These are phyloP conservation scores for Acronicta leporina DNA, from an alignment of 2,888 invertebrate genomes.

Conservation along the genomic window DNA sequence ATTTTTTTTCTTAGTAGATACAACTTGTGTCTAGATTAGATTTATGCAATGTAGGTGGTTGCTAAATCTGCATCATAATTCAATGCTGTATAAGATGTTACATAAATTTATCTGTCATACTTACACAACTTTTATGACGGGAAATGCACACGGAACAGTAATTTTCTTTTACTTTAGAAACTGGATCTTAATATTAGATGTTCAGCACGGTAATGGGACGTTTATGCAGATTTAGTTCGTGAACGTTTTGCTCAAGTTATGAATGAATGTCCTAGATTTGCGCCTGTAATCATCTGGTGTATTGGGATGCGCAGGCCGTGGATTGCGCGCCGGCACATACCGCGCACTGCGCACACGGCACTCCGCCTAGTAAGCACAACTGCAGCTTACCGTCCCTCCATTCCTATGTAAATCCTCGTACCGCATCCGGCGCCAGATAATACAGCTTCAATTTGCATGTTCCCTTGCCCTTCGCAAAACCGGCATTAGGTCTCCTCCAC, in stretches of 20 bases:
- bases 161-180: slow-evolving; percentile 65
- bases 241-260: slow-evolving; percentile 78
- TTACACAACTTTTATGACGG: slow-evolving; percentile 22
- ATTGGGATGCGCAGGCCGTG: slow-evolving; percentile 52
- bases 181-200: slow-evolving; percentile 72
- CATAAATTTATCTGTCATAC: slow-evolving; percentile 23
- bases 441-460: slow-evolving; percentile 83
- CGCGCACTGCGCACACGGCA: background rate
- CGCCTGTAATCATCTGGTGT: slow-evolving; percentile 76
- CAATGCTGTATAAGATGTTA: background rate
- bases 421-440: slow-evolving; percentile 80
- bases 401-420: slow-evolving; percentile 85
- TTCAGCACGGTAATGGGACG: slow-evolving; percentile 73
- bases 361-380: slow-evolving; percentile 73
- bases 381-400: slow-evolving; percentile 76
- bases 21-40: slow-evolving; percentile 19
- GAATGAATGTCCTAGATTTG: slow-evolving; percentile 81
- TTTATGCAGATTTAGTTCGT: slow-evolving; percentile 82
- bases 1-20: slow-evolving; percentile 3
- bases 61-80: no score
- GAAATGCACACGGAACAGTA: slow-evolving; percentile 44
- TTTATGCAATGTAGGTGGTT: slow-evolving; percentile 19
- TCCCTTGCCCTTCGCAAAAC: slow-evolving; percentile 75
- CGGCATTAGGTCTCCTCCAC: slow-evolving; percentile 52
- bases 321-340: slow-evolving; percentile 29